phyloP scores from a whole-genome alignment of 2,113 vertebrate species.

The Oncorhynchus clarkii region DNA sequence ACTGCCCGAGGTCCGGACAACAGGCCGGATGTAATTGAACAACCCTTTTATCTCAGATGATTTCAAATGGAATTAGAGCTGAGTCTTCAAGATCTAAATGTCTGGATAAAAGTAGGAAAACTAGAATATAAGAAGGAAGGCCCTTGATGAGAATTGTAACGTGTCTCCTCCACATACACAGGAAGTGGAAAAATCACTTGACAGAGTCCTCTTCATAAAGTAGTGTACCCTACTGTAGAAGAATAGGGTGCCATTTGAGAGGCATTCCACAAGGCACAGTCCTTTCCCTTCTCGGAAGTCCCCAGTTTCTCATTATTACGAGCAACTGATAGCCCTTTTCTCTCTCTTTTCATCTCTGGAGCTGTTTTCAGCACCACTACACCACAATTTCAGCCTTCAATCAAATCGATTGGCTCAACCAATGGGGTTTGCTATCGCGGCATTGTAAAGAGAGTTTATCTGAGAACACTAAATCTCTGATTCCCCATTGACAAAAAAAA shows the following conservation, averaged over 20 bases:
- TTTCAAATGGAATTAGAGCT: constrained; percentile 40
- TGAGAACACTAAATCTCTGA: background rate
- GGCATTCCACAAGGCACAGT: background rate
- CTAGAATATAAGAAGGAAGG: background rate
- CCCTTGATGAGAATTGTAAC: background rate
- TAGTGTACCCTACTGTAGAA: no score
- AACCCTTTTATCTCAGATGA: constrained; percentile 40
- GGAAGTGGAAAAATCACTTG: background rate
- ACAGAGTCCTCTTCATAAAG: no score
- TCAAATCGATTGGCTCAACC: background rate
- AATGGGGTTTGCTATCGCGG: no score
- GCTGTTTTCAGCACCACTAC: constrained; percentile 34
- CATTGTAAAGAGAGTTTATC: no score
- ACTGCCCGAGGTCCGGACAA: no score
- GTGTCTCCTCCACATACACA: background rate
- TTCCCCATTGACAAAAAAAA: constrained; percentile 6
- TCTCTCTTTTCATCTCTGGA: background rate
- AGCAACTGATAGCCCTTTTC: background rate
- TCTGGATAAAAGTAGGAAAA: constrained; percentile 15
- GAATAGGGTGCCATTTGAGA: no score
- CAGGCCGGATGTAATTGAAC: constrained; percentile 53
- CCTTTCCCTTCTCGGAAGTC: constrained; percentile 20
- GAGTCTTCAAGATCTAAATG: constrained; percentile 37
- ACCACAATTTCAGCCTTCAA: constrained; percentile 60
- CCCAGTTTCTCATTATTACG: background rate